Evolutionary conservation across 2,888 invertebrate species (phyloP).

Genomic region (Prosopocoilus inquinatus): DNA sequence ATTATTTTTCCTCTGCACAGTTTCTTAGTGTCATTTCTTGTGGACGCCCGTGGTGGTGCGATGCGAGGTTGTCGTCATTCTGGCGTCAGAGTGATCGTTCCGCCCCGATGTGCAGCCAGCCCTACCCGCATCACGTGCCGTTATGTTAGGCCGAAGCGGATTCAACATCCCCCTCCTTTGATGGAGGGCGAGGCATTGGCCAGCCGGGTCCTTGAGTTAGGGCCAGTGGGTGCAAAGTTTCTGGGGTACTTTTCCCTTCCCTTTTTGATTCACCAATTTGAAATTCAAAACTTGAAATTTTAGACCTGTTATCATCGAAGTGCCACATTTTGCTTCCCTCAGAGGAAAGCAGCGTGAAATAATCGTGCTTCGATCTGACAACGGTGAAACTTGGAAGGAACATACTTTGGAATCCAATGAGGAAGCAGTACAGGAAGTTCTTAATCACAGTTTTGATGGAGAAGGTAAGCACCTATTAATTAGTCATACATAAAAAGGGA

Average conservation of each 20-base stretch:
- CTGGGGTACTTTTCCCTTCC: constrained; percentile 69
- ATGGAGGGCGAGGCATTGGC: constrained; percentile 99
- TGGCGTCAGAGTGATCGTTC: constrained; percentile 94
- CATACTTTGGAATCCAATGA: constrained; percentile 84
- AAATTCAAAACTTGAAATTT: too few relatives aligned
- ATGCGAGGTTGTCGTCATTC: constrained; percentile 99
- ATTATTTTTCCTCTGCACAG: constrained; percentile 49
- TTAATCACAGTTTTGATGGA: constrained; percentile 89
- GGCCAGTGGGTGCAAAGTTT: constrained; percentile 94
- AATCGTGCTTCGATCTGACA: constrained; percentile 92
- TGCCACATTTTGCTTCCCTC: constrained; percentile 95
- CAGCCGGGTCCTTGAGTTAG: constrained; percentile 90
- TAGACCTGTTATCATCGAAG: constrained; percentile 90
- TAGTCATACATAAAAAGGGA: too few relatives aligned
- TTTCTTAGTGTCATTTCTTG: constrained; percentile 98
- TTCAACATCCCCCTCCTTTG: constrained; percentile 88
- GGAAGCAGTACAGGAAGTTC: constrained; percentile 85
- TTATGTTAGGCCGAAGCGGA: constrained; percentile 69
- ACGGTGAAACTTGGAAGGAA: constrained; percentile 98
- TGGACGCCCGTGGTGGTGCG: constrained; percentile 97
- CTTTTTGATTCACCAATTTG: background rate
- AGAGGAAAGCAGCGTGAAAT: constrained; percentile 95
- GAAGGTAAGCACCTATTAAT: constrained; percentile 55
- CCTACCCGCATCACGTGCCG: constrained; percentile 97
- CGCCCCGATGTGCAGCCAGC: constrained; percentile 91